phyloP scores from a whole-genome alignment of 2,113 vertebrate genomes.

The Pseudopodoces humilis region DNA sequence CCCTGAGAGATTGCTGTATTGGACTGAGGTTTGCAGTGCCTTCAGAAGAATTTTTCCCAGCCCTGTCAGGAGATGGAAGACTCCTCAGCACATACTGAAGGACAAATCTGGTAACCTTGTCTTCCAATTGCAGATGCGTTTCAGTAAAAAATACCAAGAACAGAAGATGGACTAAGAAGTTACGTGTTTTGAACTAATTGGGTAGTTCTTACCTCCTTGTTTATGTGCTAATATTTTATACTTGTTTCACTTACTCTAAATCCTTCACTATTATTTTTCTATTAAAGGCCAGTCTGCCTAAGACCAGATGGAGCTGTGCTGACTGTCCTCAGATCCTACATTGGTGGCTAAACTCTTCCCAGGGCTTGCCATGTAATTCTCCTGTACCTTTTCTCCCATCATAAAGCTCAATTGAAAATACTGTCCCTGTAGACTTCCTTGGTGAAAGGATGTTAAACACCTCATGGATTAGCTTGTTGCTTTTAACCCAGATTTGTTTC shows the following conservation, averaged over 20 bases:
- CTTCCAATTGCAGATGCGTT: neutral
- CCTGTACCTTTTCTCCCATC: neutral
- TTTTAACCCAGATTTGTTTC: neutral
- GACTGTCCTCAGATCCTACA: neutral
- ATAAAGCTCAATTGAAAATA: neutral
- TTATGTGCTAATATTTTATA: neutral
- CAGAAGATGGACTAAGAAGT: neutral
- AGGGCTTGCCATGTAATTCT: neutral
- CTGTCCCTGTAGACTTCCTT: neutral
- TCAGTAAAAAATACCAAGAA: neutral
- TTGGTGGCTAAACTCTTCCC: neutral
- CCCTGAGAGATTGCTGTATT: neutral
- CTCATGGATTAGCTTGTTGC: neutral
- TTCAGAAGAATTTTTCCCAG: neutral
- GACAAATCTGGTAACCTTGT: neutral
- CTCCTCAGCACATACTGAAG: neutral
- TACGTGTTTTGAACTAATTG: neutral
- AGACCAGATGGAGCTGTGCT: neutral
- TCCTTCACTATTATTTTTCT: neutral
- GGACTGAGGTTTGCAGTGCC: neutral
- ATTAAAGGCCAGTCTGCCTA: neutral
- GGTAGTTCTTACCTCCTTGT: neutral
- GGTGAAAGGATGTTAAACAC: neutral
- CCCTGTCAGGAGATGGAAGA: neutral
- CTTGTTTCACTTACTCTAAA: neutral